Evolutionary conservation across 2,113 vertebrate species (phyloP), one percentile per base, ranked within the genome.

Genomic region (Vimba vimba): DNA sequence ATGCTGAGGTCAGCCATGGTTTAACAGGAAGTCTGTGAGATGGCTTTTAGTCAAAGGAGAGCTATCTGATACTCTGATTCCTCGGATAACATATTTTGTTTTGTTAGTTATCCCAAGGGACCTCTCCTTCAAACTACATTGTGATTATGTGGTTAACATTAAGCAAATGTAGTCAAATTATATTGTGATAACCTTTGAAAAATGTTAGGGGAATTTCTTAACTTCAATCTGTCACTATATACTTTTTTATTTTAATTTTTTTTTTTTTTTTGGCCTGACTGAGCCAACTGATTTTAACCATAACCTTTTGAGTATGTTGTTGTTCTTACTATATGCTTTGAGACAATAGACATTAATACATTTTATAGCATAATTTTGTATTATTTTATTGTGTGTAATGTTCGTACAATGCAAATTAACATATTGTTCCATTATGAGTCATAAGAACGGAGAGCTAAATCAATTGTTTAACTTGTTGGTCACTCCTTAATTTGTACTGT

Each of bases 11-110:
- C 62, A 71, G 60, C 88, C 36, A 52, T 69, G 59, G 73, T 25
- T 84, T 68, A 85, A 68, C 81, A 86, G 90, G 89, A 92, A 89
- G 91, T 91, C 86, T 33, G 43, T 88, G 64, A 76, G 60, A 62
- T 77, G 52, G 66, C 60, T 83, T 10, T 87, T 64, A 83, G 43
- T 59, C 66, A 59, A 47, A 39, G 23, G 47, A 73, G 27, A 13
- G 19, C 30, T 74, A 30, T 50, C 13, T 15, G 43, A 52, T 13
- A 9, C n/a, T 76, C 52, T 7, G 33, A 27, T 78, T 83, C 39
- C 64, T 68, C 21, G 2, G 62, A 55, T 15, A 33, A 33, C 30
- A 3, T 33, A 76, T 86, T 77, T 76, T 21, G 27, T 82, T 86
- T 60, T 36, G 4, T n/a, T 68, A 82, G 17, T 73, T 80, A 45